phyloP scores from a whole-genome alignment of 2,888 invertebrate species.

The Pristionchus mayeri region DNA sequence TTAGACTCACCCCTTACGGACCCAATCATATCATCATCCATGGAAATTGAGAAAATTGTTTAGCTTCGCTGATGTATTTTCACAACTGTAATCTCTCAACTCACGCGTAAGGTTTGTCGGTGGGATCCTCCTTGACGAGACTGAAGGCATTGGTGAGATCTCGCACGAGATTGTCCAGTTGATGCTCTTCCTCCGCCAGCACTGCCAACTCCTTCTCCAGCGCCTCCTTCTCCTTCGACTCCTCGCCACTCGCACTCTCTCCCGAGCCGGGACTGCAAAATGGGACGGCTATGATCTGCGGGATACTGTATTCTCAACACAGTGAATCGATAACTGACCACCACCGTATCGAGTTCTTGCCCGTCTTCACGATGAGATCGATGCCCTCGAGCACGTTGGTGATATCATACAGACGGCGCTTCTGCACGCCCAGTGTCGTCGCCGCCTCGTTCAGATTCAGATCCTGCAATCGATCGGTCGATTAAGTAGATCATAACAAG shows the following conservation, averaged over 20 bases:
- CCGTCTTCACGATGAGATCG: constrained; percentile 74
- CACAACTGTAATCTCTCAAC: too few relatives aligned
- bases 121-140: constrained; percentile 68
- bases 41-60: too few relatives aligned
- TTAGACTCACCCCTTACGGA: too few relatives aligned
- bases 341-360: constrained; percentile 74
- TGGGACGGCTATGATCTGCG: neutral
- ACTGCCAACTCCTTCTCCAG: neutral
- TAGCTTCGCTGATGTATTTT: too few relatives aligned
- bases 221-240: neutral
- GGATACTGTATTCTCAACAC: neutral
- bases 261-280: neutral
- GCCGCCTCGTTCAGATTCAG: constrained; percentile 75
- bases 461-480: constrained; percentile 53
- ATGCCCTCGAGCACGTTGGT: constrained; percentile 75
- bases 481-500: neutral
- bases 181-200: constrained; percentile 18
- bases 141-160: constrained; percentile 59
- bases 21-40: too few relatives aligned
- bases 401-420: constrained; percentile 74
- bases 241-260: neutral
- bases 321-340: constrained; percentile 56
- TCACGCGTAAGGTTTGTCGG: constrained; percentile 68
- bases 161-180: constrained; percentile 63
- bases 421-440: constrained; percentile 68